phyloP scores from a whole-genome alignment of 2,888 invertebrate species.

The Caenorhabditis virilis region DNA sequence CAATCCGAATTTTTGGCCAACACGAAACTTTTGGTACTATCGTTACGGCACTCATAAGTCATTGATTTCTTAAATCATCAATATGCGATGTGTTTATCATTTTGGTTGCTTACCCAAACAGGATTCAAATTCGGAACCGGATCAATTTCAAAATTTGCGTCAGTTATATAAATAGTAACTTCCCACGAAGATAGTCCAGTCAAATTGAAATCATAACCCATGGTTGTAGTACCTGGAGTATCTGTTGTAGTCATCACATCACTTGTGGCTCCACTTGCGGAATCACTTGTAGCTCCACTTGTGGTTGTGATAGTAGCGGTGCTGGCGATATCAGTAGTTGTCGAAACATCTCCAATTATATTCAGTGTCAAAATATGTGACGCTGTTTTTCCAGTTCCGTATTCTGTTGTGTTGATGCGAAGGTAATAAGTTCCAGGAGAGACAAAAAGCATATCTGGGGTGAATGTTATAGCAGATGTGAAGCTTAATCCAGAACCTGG shows the following conservation, averaged over 20 bases:
- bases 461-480: not conserved
- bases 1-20: conserved; percentile 8
- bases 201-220: conserved; percentile 10
- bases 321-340: not conserved
- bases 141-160: not conserved
- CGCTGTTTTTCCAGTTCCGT: not conserved
- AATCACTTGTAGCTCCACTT: not conserved
- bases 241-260: not conserved
- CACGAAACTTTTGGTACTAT: not conserved
- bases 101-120: not conserved
- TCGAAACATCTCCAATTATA: not conserved
- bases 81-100: no score
- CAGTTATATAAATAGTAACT: conserved; percentile 4
- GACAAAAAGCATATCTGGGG: no score
- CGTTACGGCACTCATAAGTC: conserved; percentile 12
- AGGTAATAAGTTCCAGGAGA: not conserved
- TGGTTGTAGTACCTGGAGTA: not conserved
- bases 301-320: not conserved
- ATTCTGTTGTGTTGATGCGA: not conserved
- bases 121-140: conserved; percentile 6
- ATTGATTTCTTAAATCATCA: conserved; percentile 13
- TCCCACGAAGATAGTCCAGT: conserved; percentile 8
- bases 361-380: not conserved
- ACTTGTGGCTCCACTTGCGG: not conserved
- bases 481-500: not conserved